Evolutionary conservation across 2,113 vertebrate genomes (phyloP), one percentile per base, ranked within the genome.

Genomic region (Bos javanicus): DNA sequence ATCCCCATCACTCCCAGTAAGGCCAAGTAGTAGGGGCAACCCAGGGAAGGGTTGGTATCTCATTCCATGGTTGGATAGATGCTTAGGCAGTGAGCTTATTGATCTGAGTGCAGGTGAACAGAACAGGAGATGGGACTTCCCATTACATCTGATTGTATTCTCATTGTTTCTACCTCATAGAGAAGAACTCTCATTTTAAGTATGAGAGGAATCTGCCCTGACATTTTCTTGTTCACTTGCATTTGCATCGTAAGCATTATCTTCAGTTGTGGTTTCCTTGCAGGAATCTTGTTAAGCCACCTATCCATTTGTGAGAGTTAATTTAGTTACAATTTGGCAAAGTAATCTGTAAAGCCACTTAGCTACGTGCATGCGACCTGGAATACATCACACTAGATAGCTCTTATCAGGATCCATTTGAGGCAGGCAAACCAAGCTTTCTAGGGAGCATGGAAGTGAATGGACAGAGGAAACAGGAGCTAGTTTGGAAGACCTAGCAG

Each of bases 261-360:
- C 83, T 48, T 59, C 84, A 3, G 10, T 46, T 56, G 90, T 11
- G 54, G 46, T 50, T 91, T 94, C 54, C 60, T 95, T 81, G 59
- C n/a, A 88, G 95, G 50, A 89, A 81, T 87, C 94, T 93, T 87
- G 94, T 93, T 94, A 90, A 97, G 91, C n/a, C 57, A 10, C 36
- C n/a, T 26, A 52, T 71, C 67, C 91, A 87, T 93, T 90, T 96
- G 88, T 28, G 85, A 92, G 93, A 78, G 39, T 81, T 95, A 93
- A 97, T 59, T 81, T 46, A 87, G 81, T 93, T 97, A 95, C 94
- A 95, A 71, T 76, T 95, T 39, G 82, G 50, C 60, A 33, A 78
- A 30, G 56, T 36, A 78, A 86, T 92, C 90, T 80, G 46, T 71
- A 60, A 91, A 94, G 74, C 88, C 56, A 88, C 82, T 95, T 96